A percentile compares a stretch with the other conserved stretches of the same genome.
Evolutionary conservation across 2,113 vertebrate species (phyloP).

Genomic region (Sterna hirundo): DNA sequence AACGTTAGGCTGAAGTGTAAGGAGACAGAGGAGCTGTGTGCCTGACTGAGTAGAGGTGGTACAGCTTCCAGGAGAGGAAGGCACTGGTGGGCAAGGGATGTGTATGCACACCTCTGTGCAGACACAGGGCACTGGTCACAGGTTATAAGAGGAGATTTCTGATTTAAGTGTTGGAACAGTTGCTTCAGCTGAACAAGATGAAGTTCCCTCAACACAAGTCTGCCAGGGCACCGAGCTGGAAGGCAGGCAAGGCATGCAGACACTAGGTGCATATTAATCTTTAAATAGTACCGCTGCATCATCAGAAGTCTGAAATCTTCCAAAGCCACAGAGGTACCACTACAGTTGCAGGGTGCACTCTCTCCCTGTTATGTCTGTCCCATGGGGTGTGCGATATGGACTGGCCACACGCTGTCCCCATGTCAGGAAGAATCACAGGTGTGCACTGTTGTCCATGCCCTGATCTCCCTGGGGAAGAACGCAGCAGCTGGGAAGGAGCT

Average conservation of each 20-base stretch:
- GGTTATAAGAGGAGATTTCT: background rate
- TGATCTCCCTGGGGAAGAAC: background rate
- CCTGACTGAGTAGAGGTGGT: background rate
- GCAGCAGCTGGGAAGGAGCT: background rate
- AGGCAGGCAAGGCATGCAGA: background rate
- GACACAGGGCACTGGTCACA: background rate
- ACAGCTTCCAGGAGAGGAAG: background rate
- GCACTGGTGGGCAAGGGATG: background rate
- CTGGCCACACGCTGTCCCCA: background rate
- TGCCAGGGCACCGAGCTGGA: background rate
- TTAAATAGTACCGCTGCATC: background rate
- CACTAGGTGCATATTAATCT: background rate
- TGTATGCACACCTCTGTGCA: background rate
- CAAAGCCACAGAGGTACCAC: background rate
- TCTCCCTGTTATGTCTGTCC: background rate
- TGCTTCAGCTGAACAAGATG: background rate
- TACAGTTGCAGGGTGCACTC: background rate
- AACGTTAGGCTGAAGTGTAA: background rate
- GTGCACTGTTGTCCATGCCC: background rate
- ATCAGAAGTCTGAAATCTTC: background rate
- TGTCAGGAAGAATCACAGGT: background rate
- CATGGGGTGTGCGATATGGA: background rate
- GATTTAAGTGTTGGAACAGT: background rate
- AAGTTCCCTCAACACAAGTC: background rate
- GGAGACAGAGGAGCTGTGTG: background rate